Evolutionary conservation across 1,140 invertebrate species (phyloP).

Genomic region (Lordiphosa stackelbergi): DNA sequence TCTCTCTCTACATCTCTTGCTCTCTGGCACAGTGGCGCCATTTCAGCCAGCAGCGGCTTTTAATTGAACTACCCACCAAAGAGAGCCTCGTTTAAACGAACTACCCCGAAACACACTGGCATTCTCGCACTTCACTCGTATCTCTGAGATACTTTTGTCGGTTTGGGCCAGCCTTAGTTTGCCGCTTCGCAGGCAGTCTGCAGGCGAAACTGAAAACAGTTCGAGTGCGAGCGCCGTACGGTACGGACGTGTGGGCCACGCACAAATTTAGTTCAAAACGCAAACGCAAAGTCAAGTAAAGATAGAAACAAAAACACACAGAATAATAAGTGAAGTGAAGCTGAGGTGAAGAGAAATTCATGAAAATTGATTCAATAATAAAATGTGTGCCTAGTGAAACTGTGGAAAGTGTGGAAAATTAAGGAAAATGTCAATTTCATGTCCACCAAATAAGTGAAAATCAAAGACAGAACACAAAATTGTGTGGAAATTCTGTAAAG

Average conservation of each 20-base stretch:
- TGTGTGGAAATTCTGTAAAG: constrained; percentile 1
- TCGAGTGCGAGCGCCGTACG: constrained; percentile 67
- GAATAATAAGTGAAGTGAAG: constrained; percentile 14
- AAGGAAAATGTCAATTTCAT: constrained; percentile 52
- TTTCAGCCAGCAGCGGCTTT: constrained; percentile 19
- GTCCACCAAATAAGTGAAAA: constrained; percentile 42
- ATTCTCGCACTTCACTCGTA: constrained; percentile 10
- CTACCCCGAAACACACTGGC: constrained; percentile 18
- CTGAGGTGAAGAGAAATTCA: constrained; percentile 12
- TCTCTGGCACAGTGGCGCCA: constrained; percentile 43
- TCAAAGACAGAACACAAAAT: constrained; percentile 8
- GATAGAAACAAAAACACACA: constrained; percentile 19
- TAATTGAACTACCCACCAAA: constrained; percentile 26
- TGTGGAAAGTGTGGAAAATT: constrained; percentile 12
- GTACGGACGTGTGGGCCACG: constrained; percentile 70
- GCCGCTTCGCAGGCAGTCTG: constrained; percentile 5
- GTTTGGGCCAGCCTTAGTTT: constrained; percentile 17
- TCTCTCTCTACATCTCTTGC: constrained; percentile 1
- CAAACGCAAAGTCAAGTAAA: constrained; percentile 19
- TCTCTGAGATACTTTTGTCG: constrained; percentile 25
- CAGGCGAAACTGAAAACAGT: constrained; percentile 48
- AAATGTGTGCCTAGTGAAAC: constrained; percentile 43
- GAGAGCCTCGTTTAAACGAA: constrained; percentile 12
- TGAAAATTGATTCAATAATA: constrained; percentile 19
- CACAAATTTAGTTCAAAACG: constrained; percentile 36